These are phyloP conservation scores for Diaphora mendica DNA, from an alignment of 2,888 invertebrate species.

Conservation along the genomic window DNA sequence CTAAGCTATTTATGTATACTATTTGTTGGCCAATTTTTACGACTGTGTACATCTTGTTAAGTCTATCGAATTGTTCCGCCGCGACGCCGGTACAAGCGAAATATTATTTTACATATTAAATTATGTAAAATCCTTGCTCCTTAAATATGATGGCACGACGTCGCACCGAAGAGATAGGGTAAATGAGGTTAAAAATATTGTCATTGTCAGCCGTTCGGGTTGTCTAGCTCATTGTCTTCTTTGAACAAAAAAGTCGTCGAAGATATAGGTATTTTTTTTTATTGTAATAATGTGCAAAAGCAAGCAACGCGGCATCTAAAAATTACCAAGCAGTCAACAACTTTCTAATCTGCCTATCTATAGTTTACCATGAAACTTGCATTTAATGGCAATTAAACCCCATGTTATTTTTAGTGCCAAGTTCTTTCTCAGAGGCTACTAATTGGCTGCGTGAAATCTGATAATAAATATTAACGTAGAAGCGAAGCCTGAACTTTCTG, in stretches of 20 bases:
- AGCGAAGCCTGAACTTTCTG: neutral
- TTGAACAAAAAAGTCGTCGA: neutral
- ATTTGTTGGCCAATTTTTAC: no score
- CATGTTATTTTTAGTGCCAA: neutral
- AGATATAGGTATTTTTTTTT: neutral
- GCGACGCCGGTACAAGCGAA: no score
- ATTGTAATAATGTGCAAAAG: neutral
- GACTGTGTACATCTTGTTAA: no score
- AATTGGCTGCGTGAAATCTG: neutral
- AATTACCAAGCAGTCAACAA: neutral
- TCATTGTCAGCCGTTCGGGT: no score
- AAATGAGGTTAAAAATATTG: no score
- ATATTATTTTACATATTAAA: no score
- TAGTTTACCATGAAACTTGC: neutral
- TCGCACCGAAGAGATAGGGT: no score
- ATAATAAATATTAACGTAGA: neutral
- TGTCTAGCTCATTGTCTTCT: neutral
- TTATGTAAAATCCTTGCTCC: no score
- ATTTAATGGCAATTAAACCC: neutral
- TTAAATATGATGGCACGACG: no score
- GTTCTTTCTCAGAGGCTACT: neutral
- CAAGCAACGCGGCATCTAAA: neutral
- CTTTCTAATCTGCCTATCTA: neutral
- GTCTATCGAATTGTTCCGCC: no score
- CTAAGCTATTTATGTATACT: no score